phyloP scores from a whole-genome alignment of 2,113 vertebrate species.

The Hydropotes inermis region DNA sequence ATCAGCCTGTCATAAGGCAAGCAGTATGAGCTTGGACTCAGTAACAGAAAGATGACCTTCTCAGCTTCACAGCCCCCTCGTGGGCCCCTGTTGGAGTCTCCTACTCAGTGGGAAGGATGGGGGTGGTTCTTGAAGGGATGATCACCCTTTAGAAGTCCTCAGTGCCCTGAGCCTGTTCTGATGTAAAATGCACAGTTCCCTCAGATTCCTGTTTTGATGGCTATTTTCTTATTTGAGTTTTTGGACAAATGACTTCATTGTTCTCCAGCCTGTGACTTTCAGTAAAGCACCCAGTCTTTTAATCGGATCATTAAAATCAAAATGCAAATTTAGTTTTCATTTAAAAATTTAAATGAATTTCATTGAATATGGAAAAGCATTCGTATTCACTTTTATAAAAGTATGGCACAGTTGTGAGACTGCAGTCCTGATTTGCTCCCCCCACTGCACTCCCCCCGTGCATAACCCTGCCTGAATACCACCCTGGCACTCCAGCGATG shows the following conservation, averaged over 20 bases:
- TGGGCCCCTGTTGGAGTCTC: neutral
- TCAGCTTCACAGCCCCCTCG: neutral
- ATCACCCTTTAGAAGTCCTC: neutral
- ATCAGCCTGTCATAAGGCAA: neutral
- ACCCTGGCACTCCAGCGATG: slow-evolving; percentile 62
- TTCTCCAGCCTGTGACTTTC: neutral
- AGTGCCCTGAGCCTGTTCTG: neutral
- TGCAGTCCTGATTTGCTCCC: slow-evolving; percentile 49
- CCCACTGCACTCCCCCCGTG: slow-evolving; percentile 17
- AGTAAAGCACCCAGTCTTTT: neutral
- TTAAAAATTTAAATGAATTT: neutral
- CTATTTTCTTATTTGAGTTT: neutral
- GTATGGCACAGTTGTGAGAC: neutral
- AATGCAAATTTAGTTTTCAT: neutral
- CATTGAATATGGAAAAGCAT: neutral
- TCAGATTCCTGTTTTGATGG: neutral
- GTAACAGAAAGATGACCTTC: neutral
- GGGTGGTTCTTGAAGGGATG: neutral
- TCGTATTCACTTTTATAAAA: neutral
- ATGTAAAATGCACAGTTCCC: neutral
- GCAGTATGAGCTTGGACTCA: neutral
- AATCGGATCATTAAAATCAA: neutral
- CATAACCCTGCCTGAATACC: slow-evolving; percentile 66
- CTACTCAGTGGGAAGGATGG: neutral
- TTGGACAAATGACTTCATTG: neutral